Evolutionary conservation across 2,888 invertebrate genomes (phyloP).

Genomic region (Podotricha telesiphe): DNA sequence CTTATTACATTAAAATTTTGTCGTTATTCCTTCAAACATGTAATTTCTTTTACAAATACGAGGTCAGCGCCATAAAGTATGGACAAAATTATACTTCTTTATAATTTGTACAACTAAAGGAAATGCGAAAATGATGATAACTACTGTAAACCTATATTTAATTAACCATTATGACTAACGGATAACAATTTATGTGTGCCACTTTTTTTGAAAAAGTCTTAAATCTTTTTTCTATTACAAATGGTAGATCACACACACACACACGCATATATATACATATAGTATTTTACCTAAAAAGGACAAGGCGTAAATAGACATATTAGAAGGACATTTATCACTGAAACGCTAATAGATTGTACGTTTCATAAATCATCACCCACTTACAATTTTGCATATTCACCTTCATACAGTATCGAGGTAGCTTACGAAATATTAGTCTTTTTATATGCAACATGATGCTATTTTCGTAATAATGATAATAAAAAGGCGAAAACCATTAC

Average conservation of each 20-base stretch:
- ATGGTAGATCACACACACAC: too few species aligned
- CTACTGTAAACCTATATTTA: slow-evolving; percentile 30
- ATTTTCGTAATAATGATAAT: slow-evolving; percentile 7
- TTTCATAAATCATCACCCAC: slow-evolving; percentile 21
- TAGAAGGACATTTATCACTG: slow-evolving; percentile 18
- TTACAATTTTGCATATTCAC: slow-evolving; percentile 16
- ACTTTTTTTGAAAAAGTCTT: too few species aligned
- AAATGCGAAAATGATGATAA: slow-evolving; percentile 54
- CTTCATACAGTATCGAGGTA: not conserved
- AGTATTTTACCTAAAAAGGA: too few species aligned
- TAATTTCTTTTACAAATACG: not conserved
- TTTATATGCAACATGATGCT: slow-evolving; percentile 8
- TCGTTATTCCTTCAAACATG: not conserved
- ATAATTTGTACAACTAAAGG: slow-evolving; percentile 37
- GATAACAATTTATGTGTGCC: not conserved
- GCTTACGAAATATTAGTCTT: not conserved
- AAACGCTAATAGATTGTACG: slow-evolving; percentile 6
- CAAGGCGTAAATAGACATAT: not conserved
- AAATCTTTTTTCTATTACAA: too few species aligned
- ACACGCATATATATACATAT: too few species aligned
- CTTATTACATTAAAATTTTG: not conserved
- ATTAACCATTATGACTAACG: slow-evolving; percentile 36
- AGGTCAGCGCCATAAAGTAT: slow-evolving; percentile 1
- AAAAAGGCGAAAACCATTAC: not conserved
- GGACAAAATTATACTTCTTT: slow-evolving; percentile 14